A percentile compares a stretch with the other conserved stretches of the same genome.
phyloP scores from a whole-genome alignment of 2,797 vertebrate species.

The Oreochromis grahami region DNA sequence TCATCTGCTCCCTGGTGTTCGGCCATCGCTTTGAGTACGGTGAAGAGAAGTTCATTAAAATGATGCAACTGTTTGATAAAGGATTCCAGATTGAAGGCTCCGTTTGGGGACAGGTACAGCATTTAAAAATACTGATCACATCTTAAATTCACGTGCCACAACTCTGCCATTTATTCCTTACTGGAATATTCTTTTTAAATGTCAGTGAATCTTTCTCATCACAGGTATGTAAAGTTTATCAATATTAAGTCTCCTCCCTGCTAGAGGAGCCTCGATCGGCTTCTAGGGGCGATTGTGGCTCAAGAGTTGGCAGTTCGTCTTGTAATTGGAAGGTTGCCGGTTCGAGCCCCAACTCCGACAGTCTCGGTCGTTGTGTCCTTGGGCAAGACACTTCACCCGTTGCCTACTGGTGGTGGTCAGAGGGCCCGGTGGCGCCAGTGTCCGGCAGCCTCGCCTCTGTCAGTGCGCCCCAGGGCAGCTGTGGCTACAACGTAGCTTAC shows the following conservation, averaged over 20 bases:
- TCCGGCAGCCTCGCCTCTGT: too few species aligned
- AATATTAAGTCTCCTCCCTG: not conserved
- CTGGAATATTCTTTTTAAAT: not conserved
- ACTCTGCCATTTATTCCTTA: not conserved
- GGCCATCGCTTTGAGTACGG: conserved; percentile 74
- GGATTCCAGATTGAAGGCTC: not conserved
- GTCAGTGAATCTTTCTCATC: not conserved
- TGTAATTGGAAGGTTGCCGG: too few species aligned
- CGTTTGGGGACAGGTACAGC: conserved; percentile 32
- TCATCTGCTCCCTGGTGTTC: conserved; percentile 79
- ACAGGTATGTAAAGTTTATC: not conserved
- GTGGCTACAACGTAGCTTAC: too few species aligned
- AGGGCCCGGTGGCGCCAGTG: too few species aligned
- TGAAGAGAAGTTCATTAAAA: conserved; percentile 8
- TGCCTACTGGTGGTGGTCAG: too few species aligned
- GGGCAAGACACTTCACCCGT: too few species aligned
- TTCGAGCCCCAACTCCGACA: too few species aligned
- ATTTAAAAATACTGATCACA: not conserved
- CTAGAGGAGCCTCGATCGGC: too few species aligned
- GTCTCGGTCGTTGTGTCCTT: too few species aligned
- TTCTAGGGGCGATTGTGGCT: too few species aligned
- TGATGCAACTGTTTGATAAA: not conserved
- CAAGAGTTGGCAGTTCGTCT: too few species aligned
- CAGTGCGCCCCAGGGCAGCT: too few species aligned
- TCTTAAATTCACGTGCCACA: accelerated